phyloP scores from a whole-genome alignment of 2,113 vertebrate species.

The Leptodactylus fuscus region DNA sequence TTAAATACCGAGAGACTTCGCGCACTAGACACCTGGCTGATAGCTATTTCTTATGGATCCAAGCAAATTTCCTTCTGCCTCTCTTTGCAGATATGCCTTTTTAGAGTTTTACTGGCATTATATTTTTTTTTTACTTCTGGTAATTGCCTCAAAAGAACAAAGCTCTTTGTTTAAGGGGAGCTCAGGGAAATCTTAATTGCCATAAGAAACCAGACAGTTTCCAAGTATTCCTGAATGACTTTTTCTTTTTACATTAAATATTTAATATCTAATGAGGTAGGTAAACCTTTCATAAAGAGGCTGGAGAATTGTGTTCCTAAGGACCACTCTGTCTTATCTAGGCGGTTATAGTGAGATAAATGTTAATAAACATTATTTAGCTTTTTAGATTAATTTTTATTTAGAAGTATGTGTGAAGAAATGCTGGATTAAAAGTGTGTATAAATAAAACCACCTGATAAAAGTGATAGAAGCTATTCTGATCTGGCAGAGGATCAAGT shows the following conservation, averaged over 20 bases:
- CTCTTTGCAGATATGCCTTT: constrained; percentile 62
- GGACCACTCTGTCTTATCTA: constrained; percentile 65
- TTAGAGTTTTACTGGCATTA: constrained; percentile 70
- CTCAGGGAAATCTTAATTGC: constrained; percentile 80
- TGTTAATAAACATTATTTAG: constrained; percentile 6
- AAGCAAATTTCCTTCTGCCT: constrained; percentile 1
- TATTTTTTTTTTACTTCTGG: constrained; percentile 74
- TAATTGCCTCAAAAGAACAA: constrained; percentile 83
- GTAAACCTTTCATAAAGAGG: constrained; percentile 68
- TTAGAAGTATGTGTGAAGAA: not conserved
- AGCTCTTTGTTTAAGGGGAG: constrained; percentile 84
- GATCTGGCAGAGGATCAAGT: constrained; percentile 18
- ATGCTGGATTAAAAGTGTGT: not conserved
- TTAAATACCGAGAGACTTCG: constrained; percentile 37
- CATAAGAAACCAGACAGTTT: constrained; percentile 72
- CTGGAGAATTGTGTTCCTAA: constrained; percentile 66
- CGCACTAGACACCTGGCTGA: not conserved
- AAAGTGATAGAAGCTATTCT: constrained; percentile 28
- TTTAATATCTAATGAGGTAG: constrained; percentile 77
- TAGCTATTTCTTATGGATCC: constrained; percentile 11
- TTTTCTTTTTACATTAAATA: constrained; percentile 82
- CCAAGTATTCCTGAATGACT: constrained; percentile 78
- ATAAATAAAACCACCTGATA: constrained; percentile 30
- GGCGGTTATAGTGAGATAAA: constrained; percentile 62
- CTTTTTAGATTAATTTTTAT: constrained; percentile 6